phyloP scores from a whole-genome alignment of 2,888 invertebrate species.

The Dolomedes plantarius region DNA sequence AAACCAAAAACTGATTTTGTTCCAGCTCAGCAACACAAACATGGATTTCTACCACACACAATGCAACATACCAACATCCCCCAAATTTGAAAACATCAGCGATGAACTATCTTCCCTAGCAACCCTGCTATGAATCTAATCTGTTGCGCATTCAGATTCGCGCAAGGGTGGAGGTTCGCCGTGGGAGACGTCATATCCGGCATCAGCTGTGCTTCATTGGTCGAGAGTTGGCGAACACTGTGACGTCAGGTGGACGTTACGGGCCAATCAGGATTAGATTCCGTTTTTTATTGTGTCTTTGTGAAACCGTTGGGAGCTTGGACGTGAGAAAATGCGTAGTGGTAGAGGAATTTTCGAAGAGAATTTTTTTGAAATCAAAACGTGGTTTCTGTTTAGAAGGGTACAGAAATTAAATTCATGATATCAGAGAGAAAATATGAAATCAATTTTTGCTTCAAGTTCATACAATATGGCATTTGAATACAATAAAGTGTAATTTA shows the following conservation, averaged over 20 bases:
- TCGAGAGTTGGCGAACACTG: constrained; percentile 46
- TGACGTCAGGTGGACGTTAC: constrained; percentile 37
- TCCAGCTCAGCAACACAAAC: too few species aligned
- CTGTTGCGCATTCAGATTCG: constrained; percentile 65
- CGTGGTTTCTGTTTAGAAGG: not conserved
- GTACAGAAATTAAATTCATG: not conserved
- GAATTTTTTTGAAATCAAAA: not conserved
- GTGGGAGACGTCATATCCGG: constrained; percentile 64
- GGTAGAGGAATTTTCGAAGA: not conserved
- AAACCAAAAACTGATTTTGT: too few species aligned
- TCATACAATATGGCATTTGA: too few species aligned
- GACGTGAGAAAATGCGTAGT: constrained; percentile 18
- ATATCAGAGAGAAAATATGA: not conserved
- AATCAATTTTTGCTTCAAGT: not conserved
- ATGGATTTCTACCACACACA: too few species aligned
- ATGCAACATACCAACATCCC: not conserved
- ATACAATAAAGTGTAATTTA: too few species aligned
- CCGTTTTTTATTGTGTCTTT: constrained; percentile 45
- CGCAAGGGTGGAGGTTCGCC: constrained; percentile 68
- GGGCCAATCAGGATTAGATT: constrained; percentile 40
- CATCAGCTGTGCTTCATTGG: constrained; percentile 53
- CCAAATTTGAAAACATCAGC: not conserved
- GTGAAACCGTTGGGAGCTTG: constrained; percentile 43
- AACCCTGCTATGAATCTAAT: constrained; percentile 34
- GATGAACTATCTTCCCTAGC: not conserved